A percentile compares a stretch with the other conserved stretches of the same genome.
These are phyloP conservation scores for Tiphia femorata DNA, from an alignment of 2,888 invertebrate genomes.

Conservation along the genomic window DNA sequence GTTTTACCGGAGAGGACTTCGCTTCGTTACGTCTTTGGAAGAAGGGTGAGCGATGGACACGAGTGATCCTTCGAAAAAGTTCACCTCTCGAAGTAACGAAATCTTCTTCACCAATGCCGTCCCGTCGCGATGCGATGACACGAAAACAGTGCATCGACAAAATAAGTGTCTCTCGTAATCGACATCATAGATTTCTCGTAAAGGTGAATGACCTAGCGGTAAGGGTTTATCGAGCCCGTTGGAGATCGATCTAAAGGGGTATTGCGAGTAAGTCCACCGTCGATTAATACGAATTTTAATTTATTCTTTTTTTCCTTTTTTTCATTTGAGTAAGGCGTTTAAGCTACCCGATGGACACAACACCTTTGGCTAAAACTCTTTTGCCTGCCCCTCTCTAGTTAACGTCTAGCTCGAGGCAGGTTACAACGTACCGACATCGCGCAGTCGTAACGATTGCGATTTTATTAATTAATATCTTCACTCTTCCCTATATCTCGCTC, in stretches of 20 bases:
- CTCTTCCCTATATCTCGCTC: conserved; percentile 10
- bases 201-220: too few relatives aligned
- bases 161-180: too few relatives aligned
- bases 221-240: too few relatives aligned
- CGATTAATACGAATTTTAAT: conserved; percentile 38
- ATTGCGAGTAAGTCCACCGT: too few relatives aligned
- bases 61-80: too few relatives aligned
- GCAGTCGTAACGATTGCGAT: not conserved
- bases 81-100: too few relatives aligned
- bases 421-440: conserved; percentile 34
- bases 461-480: too few relatives aligned
- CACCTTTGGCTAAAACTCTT: conserved; percentile 37
- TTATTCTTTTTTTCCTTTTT: conserved; percentile 38
- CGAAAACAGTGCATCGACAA: too few relatives aligned
- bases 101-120: too few relatives aligned
- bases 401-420: conserved; percentile 27
- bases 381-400: conserved; percentile 32
- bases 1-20: not conserved
- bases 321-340: conserved; percentile 40
- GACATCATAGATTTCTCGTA: too few relatives aligned
- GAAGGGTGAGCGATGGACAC: not conserved
- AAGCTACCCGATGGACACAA: conserved; percentile 45
- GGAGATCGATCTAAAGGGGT: too few relatives aligned
- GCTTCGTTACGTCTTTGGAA: not conserved
- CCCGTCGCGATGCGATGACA: too few relatives aligned